Conservation (phyloP, 2,888 invertebrate species). For the Leptinotarsa juncta region DNA sequence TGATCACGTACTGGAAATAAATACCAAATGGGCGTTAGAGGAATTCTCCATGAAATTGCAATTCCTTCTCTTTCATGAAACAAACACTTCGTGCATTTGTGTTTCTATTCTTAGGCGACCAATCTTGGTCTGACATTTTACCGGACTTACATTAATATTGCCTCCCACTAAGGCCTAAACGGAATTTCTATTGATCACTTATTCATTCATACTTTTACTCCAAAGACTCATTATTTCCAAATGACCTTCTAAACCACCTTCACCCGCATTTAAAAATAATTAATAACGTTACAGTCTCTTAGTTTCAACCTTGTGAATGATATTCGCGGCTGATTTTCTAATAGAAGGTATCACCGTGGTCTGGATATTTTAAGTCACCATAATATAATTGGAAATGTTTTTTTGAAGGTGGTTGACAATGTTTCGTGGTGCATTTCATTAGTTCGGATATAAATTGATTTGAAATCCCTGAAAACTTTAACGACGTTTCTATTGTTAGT, state of each 20-base stretch:
- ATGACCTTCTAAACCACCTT: constrained; percentile 54
- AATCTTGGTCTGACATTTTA: constrained; percentile 17
- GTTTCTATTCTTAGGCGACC: too few relatives aligned
- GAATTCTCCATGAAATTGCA: not conserved
- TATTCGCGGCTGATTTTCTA: not conserved
- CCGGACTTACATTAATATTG: constrained; percentile 24
- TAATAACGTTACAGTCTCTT: constrained; percentile 45
- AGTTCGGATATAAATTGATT: too few relatives aligned
- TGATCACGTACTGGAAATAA: constrained; percentile 7
- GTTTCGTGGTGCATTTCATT: too few relatives aligned
- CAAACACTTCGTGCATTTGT: not conserved
- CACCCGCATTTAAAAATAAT: constrained; percentile 52
- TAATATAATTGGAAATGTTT: too few relatives aligned
- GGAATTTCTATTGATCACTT: constrained; percentile 38
- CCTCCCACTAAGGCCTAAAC: constrained; percentile 21
- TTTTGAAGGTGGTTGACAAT: too few relatives aligned
- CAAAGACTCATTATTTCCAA: constrained; percentile 47
- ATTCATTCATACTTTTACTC: constrained; percentile 52
- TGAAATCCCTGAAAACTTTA: too few relatives aligned
- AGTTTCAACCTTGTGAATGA: constrained; percentile 31
- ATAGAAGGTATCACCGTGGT: not conserved
- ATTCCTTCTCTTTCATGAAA: not conserved
- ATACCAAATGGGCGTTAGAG: not conserved
- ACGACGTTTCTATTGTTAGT: too few relatives aligned
- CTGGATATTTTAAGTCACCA: not conserved